Evolutionary conservation across 2,888 invertebrate species (phyloP).

Genomic region (Drosophila longiperda): DNA sequence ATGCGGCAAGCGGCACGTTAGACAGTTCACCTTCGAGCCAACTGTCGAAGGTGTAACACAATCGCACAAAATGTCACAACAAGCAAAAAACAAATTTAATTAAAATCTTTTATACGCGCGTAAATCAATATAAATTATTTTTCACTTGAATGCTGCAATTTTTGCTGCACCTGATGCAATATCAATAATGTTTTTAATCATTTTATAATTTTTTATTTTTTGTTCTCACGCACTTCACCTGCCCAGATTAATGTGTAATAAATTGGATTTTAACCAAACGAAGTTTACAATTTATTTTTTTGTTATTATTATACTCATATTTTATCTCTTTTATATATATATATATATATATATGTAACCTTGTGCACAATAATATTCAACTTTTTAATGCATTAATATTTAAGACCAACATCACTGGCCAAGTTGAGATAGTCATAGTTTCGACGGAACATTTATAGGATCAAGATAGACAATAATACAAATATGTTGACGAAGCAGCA

Average conservation of each 20-base stretch:
- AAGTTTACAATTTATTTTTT: not conserved
- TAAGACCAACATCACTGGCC: not conserved
- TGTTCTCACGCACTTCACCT: not conserved
- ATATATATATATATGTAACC: too few species aligned
- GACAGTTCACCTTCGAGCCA: slow-evolving; percentile 23
- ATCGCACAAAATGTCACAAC: slow-evolving; percentile 30
- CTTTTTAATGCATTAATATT: not conserved
- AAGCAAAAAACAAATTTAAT: slow-evolving; percentile 55
- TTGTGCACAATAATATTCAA: not conserved
- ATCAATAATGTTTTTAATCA: slow-evolving; percentile 48
- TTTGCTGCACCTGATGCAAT: slow-evolving; percentile 13
- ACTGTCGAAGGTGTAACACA: slow-evolving; percentile 30
- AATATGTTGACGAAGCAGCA: not conserved
- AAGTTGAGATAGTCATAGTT: not conserved
- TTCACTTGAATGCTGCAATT: slow-evolving; percentile 23
- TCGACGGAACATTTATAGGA: not conserved
- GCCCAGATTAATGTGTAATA: not conserved
- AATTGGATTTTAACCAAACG: not conserved
- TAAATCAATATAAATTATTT: slow-evolving; percentile 58
- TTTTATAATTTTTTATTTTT: not conserved
- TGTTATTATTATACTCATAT: not conserved
- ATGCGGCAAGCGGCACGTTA: slow-evolving; percentile 1
- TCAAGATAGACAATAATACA: not conserved
- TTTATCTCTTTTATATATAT: too few species aligned
- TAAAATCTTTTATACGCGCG: slow-evolving; percentile 65